A percentile compares a stretch with the other conserved stretches of the same genome.
Conservation (phyloP, 2,113 vertebrate genomes). For the Thymallus thymallus region DNA sequence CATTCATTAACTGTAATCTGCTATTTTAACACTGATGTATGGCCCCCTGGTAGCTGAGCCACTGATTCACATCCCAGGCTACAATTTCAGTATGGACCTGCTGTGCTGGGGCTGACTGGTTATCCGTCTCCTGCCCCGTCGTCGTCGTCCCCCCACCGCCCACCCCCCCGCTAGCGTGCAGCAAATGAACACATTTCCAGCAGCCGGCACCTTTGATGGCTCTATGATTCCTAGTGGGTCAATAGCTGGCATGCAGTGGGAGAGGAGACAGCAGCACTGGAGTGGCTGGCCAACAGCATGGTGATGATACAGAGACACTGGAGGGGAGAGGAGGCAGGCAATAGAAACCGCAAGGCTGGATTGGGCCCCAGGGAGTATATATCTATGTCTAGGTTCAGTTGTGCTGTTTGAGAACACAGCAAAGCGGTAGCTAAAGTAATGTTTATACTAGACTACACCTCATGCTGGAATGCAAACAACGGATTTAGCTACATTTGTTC, state of each 20-base stretch:
- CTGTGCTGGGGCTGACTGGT: conserved; percentile 78
- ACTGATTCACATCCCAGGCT: conserved; percentile 78
- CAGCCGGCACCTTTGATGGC: conserved; percentile 43
- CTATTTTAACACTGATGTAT: conserved; percentile 93
- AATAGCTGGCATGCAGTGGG: conserved; percentile 31
- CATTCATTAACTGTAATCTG: conserved; percentile 93
- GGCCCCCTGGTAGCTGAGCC: conserved; percentile 69
- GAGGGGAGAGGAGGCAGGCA: conserved; percentile 4
- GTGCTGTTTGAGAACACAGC: too few relatives aligned
- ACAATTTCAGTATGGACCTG: conserved; percentile 94
- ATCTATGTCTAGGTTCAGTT: too few relatives aligned
- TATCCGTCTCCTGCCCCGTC: conserved; percentile 81
- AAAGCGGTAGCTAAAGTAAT: too few relatives aligned
- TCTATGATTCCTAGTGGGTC: conserved; percentile 52
- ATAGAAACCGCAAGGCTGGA: conserved; percentile 10
- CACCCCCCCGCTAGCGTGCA: conserved; percentile 42
- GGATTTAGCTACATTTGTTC: too few relatives aligned
- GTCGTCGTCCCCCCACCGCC: not conserved
- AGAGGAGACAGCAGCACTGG: conserved; percentile 21
- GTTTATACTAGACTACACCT: too few relatives aligned
- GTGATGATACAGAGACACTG: conserved; percentile 6
- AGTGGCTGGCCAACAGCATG: not conserved
- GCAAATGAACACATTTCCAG: conserved; percentile 73
- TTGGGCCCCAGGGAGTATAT: conserved; percentile 19
- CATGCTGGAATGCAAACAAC: too few relatives aligned